Evolutionary conservation across 2,113 vertebrate species (phyloP).

Genomic region (Irena cyanogastra): DNA sequence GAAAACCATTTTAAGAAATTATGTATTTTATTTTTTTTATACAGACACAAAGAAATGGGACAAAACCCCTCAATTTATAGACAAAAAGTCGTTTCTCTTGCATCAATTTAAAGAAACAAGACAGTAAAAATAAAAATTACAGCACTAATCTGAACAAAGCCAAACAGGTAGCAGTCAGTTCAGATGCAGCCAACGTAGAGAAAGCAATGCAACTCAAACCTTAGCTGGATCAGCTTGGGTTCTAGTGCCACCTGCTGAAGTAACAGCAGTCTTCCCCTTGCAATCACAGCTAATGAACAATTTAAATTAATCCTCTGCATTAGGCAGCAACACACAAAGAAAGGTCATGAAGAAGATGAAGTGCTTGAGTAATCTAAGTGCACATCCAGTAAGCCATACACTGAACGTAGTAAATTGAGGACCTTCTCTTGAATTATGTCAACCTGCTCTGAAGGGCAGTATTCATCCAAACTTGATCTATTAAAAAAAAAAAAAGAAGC

Average conservation of each 20-base stretch:
- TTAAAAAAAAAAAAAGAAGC: neutral
- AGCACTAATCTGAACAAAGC: neutral
- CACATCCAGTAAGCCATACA: conserved; percentile 84
- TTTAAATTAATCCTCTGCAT: neutral
- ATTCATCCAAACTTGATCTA: conserved; percentile 97
- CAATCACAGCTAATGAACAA: neutral
- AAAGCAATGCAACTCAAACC: neutral
- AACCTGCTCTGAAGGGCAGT: conserved; percentile 93
- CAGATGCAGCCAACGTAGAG: neutral
- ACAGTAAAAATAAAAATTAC: neutral
- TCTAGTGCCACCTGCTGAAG: conserved; percentile 53
- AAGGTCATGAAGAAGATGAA: conserved; percentile 38
- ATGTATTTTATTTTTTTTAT: neutral
- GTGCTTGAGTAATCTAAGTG: conserved; percentile 79
- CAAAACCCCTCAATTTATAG: neutral
- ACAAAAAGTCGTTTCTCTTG: neutral
- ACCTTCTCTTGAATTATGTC: conserved; percentile 84
- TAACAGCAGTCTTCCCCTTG: neutral
- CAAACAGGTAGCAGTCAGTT: neutral
- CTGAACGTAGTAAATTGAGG: conserved; percentile 66
- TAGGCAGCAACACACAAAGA: neutral
- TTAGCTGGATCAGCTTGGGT: neutral
- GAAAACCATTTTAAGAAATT: neutral
- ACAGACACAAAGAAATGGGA: neutral
- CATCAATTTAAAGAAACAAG: neutral